Evolutionary conservation across 2,797 vertebrate genomes (phyloP).

Genomic region (Eospalax fontanierii): DNA sequence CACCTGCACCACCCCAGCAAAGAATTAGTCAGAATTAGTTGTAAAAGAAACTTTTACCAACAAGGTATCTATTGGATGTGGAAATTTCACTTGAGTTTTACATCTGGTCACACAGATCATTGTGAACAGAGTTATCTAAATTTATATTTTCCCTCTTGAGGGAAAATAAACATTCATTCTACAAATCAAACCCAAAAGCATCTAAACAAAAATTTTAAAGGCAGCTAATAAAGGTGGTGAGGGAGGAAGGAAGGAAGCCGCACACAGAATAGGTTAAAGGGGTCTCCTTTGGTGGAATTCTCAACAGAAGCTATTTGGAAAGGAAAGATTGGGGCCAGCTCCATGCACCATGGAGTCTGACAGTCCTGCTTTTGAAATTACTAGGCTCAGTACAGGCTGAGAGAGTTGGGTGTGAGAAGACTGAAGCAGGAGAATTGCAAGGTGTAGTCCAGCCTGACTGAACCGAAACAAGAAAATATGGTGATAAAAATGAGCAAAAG

Average conservation of each 20-base stretch:
- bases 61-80: not conserved
- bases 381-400: not conserved
- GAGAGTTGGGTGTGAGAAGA: not conserved
- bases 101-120: not conserved
- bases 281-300: not conserved
- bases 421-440: not conserved
- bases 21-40: too few species aligned
- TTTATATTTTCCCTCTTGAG: not conserved
- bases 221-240: not conserved
- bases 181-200: not conserved
- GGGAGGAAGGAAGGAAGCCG: not conserved
- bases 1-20: accelerated
- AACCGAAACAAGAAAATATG: not conserved
- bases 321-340: not conserved
- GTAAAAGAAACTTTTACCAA: not conserved
- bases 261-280: not conserved
- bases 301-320: not conserved
- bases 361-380: not conserved
- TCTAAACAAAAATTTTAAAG: constrained; percentile 44
- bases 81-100: constrained; percentile 25
- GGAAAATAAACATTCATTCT: not conserved
- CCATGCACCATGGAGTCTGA: not conserved
- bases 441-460: not conserved
- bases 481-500: not conserved
- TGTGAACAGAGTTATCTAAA: not conserved